Base-by-base conservation (phyloP, 2,888 invertebrate species). In the Stictocephala bisonia region DNA sequence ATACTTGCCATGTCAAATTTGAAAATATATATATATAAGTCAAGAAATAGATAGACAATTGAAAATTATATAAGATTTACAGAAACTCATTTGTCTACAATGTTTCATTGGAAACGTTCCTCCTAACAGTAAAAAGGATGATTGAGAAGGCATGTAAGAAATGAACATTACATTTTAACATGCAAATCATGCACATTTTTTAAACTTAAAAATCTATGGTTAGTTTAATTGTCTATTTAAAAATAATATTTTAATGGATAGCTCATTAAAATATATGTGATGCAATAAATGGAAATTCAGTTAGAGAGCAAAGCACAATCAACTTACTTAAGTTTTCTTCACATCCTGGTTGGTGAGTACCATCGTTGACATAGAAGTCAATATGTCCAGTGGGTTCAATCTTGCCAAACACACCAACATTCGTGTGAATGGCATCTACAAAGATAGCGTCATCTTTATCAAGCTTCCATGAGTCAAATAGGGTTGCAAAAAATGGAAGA, bases 321-420 rank as follows among this genome's bases (percentile, higher is more conserved):
- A 48, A 84, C 87, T 86, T 81, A 91, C 90, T 84, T 73, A 82
- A 82, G 82, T 83, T 71, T 58, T 77, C 84, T 85, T 86, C 84
- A 80, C 92, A 92, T 1, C 90, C 91, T 0, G 91, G 91, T 78
- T 92, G 91, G 29, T 87, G 84, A 22, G 89, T 72, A 0, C 91
- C 91, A n/a, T 92, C 93, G 79, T 92, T 92, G 81, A 91, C 86
- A 79, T 91, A 92, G 80, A 91, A 92, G 79, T 92, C 92, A 0
- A 89, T 87, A 80, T 91, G 90, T 0, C 92, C 92, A 75, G 89
- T 88, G 35, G 88, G 85, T 78, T 90, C 89, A 22, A 89, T 82
- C 78, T 90, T 89, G 0, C 92, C 92, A 79, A 91, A 90, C 0
- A 90, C 83, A 75, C 91, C 87, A 0, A 90, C 90, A 80, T 91